Evolutionary conservation across 2,888 invertebrate species (phyloP), one percentile per base, ranked within the genome.

Genomic region (Callimorpha dominula): DNA sequence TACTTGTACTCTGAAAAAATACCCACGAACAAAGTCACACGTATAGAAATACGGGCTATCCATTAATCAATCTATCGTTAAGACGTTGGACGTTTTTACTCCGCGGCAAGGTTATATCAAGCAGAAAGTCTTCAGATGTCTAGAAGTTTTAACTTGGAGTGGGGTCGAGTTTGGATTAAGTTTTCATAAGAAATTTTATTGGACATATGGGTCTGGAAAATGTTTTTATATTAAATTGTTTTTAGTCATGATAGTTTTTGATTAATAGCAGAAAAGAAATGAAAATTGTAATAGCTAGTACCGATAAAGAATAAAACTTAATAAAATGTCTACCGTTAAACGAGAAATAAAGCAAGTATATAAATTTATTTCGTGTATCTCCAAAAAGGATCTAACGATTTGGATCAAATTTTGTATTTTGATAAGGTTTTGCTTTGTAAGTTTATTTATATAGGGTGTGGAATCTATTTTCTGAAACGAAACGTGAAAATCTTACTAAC

Each of bases 41-140:
- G 75, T 74, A 71, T 74, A 70, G 50, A 72, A 71, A 74, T 71
- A 76, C 62, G 75, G 72, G 75, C 71, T 50, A 68, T 64, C 81
- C 87, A 87, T 87, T 87, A 85, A 87, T 87, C 87, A 86, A 85
- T 83, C 82, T 72, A 83, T 84, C 81, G 74, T 85, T 82, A 82
- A 76, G 76, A 75, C 74, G 76, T 31, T 75, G 67, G 54, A 72
- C 74, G 81, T 84, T 85, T 85, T 85, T 83, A 81, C 81, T 72
- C 54, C 74, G 65, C 50, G 75, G 78, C 84, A 80, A 85, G 80
- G 85, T 85, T 83, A 82, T 74, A 79, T 77, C 79, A 70, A 46
- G 49, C 50, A 73, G 65, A 79, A 70, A 72, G 62, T 77, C 81
- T 71, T 65, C 71, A 73, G 64, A 71, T 70, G 74, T 78, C 84